Conservation (phyloP, 2,797 vertebrate species). For the Natrix natrix region DNA sequence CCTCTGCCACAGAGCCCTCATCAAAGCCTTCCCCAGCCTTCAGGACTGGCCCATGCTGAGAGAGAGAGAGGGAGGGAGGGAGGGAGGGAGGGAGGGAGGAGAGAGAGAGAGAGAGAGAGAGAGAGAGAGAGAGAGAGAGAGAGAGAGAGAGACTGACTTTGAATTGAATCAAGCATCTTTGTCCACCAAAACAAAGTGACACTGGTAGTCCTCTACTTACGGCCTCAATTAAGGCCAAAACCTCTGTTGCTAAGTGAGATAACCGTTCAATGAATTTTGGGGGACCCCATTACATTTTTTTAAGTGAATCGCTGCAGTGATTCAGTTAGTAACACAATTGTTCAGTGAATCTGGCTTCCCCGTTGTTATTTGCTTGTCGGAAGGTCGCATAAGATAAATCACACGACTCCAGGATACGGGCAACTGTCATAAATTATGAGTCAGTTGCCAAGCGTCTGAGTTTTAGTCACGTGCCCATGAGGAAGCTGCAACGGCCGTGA, state of each 20-base stretch:
- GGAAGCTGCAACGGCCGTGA: neutral
- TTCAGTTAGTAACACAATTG: neutral
- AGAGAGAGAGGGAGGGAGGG: too few species aligned
- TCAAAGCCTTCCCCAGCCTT: too few species aligned
- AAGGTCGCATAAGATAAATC: neutral
- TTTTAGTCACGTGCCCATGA: fast-evolving
- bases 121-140: neutral
- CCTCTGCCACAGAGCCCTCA: too few species aligned
- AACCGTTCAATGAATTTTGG: fast-evolving
- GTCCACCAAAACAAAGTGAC: neutral
- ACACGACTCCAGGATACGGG: neutral
- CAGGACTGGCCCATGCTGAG: neutral
- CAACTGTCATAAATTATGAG: neutral
- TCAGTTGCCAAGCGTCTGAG: neutral
- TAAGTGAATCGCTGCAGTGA: neutral
- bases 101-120: too few species aligned
- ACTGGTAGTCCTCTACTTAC: neutral
- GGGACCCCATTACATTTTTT: neutral
- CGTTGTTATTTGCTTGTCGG: too few species aligned
- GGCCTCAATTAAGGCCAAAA: neutral
- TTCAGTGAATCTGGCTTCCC: neutral
- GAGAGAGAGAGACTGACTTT: neutral
- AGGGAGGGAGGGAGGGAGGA: too few species aligned
- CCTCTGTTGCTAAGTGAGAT: neutral
- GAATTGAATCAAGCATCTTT: neutral